Base-by-base conservation (phyloP, 2,797 vertebrate genomes). In the Botia almorhae region DNA sequence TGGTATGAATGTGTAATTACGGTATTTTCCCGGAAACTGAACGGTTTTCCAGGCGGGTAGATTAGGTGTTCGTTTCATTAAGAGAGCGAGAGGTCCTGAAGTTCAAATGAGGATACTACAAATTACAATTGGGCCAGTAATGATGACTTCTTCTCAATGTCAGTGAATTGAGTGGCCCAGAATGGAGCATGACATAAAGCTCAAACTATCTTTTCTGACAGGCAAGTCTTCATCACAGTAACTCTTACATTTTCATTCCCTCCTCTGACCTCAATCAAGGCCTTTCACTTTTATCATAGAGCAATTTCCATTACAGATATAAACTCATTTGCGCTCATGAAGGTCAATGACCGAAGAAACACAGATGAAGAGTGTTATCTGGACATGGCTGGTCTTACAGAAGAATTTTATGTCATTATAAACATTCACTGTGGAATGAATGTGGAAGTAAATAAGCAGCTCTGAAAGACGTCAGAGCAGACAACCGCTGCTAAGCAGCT, bases 181-280 rank as follows among this genome's bases (percentile, higher is more conserved):
- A 80, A 80, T 74, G 70, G 78, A 79, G 70, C 69, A 67, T 80
- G 78, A 80, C 78, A 80, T 80, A 80, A 80, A 73, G 78, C 78
- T 73, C 36, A 50, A 67, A 80, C 70, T 80, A 80, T 80, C 70
- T 80, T 80, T 80, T 80, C 70, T 80, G 78, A 80, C 78, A 80
- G 78, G 70, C 78, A 53, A 63, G 78, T 80, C 78, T 73, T 80
- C 78, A 80, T 80, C 78, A 73, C 78, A 68, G 78, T 65, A 68
- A 80, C 78, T 74, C 70, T 80, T 80, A 67, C 61, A 74, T 80
- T 80, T 80, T 80, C 70, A 80, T 74, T 80, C 61, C 50, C 51
- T 74, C 61, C 61, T 80, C 61, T 80, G 78, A 80, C 78, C 78
- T 80, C 78, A 80, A 80, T 80, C 78, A 80, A 80, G 78, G 78